A percentile compares a stretch with the other conserved stretches of the same genome.
Conservation (phyloP, 2,888 invertebrate species). For the Lepas anatifera region DNA sequence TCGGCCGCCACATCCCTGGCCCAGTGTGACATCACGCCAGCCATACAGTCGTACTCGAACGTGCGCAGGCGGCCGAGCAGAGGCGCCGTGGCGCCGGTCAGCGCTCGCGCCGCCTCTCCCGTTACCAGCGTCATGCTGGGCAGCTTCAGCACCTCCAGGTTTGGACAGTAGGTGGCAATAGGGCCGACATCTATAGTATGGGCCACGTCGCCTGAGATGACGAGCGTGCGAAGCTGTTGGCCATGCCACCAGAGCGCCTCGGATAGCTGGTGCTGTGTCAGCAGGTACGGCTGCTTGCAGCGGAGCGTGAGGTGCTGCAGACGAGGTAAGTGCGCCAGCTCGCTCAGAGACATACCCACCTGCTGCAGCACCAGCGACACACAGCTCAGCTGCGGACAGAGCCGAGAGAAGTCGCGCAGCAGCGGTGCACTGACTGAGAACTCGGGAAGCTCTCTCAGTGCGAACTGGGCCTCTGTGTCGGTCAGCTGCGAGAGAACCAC, state of each 20-base stretch:
- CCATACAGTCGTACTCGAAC: conserved; percentile 4
- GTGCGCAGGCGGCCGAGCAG: background rate
- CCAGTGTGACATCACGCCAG: background rate
- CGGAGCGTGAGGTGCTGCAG: background rate
- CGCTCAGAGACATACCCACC: background rate
- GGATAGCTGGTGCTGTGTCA: background rate
- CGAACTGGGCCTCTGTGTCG: background rate
- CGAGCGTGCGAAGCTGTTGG: background rate
- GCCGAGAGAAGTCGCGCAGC: background rate
- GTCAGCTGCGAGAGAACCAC: background rate
- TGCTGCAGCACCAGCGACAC: background rate
- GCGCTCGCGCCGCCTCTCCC: background rate
- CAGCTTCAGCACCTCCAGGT: conserved; percentile 9
- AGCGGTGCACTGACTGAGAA: background rate
- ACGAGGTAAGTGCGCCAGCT: background rate
- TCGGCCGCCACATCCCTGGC: background rate
- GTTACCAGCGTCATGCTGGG: background rate
- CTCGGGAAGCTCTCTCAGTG: conserved; percentile 1
- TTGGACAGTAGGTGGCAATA: background rate
- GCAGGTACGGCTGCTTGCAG: background rate
- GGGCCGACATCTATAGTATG: background rate
- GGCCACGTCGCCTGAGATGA: conserved; percentile 1
- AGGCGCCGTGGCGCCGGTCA: background rate
- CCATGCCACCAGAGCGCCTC: background rate
- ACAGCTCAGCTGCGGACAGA: background rate